These are phyloP conservation scores for Drosophila nr. medialis DNA, from an alignment of 2,888 invertebrate genomes.

Conservation along the genomic window DNA sequence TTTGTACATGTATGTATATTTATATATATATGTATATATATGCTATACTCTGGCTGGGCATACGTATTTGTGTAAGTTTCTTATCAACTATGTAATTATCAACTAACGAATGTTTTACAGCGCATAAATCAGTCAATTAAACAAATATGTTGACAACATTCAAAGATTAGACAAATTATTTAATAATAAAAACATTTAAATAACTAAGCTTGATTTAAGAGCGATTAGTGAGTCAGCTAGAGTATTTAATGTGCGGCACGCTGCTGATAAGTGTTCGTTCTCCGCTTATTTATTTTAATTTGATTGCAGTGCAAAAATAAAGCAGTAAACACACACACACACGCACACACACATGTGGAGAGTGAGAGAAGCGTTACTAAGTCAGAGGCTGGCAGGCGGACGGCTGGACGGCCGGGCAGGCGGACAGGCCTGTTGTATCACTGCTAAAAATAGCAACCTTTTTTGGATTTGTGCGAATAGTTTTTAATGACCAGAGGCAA, in stretches of 20 bases:
- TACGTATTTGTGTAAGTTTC: background rate
- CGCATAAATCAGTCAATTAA: background rate
- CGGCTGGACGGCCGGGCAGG: background rate
- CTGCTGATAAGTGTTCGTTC: slow-evolving; percentile 13
- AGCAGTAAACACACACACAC: slow-evolving; percentile 52
- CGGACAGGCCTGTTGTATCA: slow-evolving; percentile 59
- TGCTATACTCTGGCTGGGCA: background rate
- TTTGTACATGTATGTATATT: background rate
- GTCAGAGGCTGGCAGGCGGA: slow-evolving; percentile 37
- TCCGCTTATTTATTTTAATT: slow-evolving; percentile 51
- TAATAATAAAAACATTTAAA: slow-evolving; percentile 2
- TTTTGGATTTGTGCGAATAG: slow-evolving; percentile 66
- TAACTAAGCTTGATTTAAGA: background rate
- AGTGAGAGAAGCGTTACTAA: slow-evolving; percentile 57
- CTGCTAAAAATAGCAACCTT: slow-evolving; percentile 78
- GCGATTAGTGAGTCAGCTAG: slow-evolving; percentile 1
- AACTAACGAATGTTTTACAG: background rate
- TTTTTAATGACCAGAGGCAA: slow-evolving; percentile 63
- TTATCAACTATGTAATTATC: background rate
- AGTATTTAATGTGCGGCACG: slow-evolving; percentile 25
- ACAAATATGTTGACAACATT: background rate
- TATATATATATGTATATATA: background rate
- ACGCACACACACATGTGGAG: background rate
- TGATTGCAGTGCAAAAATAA: slow-evolving; percentile 69
- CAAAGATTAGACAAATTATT: slow-evolving; percentile 1